Evolutionary conservation across 2,113 vertebrate genomes (phyloP), one percentile per base, ranked within the genome.

Genomic region (Myotis brandtii): DNA sequence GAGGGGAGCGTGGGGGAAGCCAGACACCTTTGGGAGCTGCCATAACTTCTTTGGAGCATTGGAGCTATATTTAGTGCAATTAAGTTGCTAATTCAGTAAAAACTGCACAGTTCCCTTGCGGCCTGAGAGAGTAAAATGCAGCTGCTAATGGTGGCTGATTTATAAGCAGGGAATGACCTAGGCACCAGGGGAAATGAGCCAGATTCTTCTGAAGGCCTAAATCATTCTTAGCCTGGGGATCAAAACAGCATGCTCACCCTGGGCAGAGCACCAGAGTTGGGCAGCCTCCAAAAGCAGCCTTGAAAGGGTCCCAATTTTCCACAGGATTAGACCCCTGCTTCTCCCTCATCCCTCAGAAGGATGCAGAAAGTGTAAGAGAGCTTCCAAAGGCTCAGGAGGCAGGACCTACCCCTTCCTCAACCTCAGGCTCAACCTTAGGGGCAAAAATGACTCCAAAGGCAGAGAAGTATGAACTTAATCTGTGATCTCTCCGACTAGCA

Each of bases 1-100:
- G 14, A 5, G 9, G 16, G 54, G 34, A 34, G 56, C 34, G 27
- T 67, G 34, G 5, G 48, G 73, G 48, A 87, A 94, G 90, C 83
- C 79, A 91, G 96, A 95, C 93, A 88, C 70, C 83, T 85, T 92
- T 88, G 96, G 95, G 91, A 97, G 79, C 59, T 81, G 86, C 82
- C 43, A 76, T 70, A 83, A 94, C 70, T 93, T 96, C 89, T 94
- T 86, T 34, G 66, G 46, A 64, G 48, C 59, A 80, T 72, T 76
- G 77, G 64, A 59, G 43, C 76, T 93, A 81, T 86, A 88, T 94
- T 97, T 94, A 91, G 89, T 83, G 70, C 91, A 95, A 97, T 97
- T 94, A 96, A 98, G 70, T 89, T 94, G 77, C 94, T 95, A 97
- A 96, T 97, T 96, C 92, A 86, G 90, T 95, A 83, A 97, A 97